Conservation (phyloP, 2,113 vertebrate species). For the Australoheros scitulus region DNA sequence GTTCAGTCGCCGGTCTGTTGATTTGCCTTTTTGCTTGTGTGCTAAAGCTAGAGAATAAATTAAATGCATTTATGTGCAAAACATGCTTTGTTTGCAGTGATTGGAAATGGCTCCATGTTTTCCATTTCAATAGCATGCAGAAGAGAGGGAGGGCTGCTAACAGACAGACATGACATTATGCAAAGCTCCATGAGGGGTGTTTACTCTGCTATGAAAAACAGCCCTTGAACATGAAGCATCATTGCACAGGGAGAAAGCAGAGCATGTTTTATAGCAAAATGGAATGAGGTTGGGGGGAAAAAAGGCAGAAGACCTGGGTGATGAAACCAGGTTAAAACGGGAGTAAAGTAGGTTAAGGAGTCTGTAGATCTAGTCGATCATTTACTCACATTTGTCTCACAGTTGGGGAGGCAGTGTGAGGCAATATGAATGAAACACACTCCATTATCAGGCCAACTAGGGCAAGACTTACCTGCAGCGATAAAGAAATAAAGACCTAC, state of each 20-base stretch:
- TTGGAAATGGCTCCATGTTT: conserved; percentile 17
- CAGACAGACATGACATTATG: conserved; percentile 16
- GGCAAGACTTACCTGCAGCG: conserved; percentile 50
- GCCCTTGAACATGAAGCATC: conserved; percentile 40
- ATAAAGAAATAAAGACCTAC: conserved; percentile 25
- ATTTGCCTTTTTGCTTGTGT: conserved; percentile 12
- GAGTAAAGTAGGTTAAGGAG: conserved; percentile 41
- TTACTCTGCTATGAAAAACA: conserved; percentile 47
- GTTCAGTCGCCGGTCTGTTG: conserved; percentile 2
- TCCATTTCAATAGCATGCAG: conserved; percentile 17
- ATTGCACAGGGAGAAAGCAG: conserved; percentile 24
- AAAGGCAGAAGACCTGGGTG: conserved; percentile 13
- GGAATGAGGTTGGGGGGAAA: conserved; percentile 11
- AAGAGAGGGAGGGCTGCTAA: not conserved
- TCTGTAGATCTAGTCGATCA: conserved; percentile 37
- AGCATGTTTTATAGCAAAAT: conserved; percentile 19
- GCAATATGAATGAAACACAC: conserved; percentile 57
- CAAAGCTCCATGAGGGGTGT: conserved; percentile 31
- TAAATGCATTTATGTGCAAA: conserved; percentile 9
- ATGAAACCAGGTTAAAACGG: conserved; percentile 48
- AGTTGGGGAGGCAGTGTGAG: conserved; percentile 45
- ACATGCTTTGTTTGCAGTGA: conserved; percentile 7
- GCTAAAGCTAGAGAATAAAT: not conserved
- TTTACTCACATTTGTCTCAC: conserved; percentile 43
- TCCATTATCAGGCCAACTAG: conserved; percentile 29